Evolutionary conservation across 2,113 vertebrate species (phyloP).

Genomic region (Lipophrys pholis): DNA sequence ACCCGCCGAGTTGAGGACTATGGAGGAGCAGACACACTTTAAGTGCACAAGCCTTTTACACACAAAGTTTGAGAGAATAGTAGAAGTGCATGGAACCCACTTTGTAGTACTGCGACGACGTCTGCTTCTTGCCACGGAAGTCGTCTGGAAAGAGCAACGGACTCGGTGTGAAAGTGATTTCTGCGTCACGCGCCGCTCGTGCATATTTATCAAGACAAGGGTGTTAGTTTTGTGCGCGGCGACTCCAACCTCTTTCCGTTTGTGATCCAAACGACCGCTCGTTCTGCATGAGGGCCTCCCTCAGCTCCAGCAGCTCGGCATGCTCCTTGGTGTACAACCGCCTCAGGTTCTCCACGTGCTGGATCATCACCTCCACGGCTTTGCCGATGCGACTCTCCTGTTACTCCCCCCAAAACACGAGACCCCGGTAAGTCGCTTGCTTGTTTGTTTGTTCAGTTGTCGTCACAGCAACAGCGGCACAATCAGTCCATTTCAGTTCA

Average conservation of each 20-base stretch:
- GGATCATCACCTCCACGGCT: conserved; percentile 97
- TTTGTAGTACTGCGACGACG: conserved; percentile 80
- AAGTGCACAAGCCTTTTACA: background rate
- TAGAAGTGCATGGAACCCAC: conserved; percentile 38
- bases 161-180: too few relatives aligned
- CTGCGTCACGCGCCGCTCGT: too few relatives aligned
- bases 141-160: conserved; percentile 83
- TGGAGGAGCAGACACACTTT: background rate
- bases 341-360: conserved; percentile 96
- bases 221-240: rapidly evolving
- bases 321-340: conserved; percentile 95
- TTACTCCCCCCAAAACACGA: background rate
- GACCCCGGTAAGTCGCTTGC: background rate
- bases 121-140: conserved; percentile 86
- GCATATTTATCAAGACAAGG: background rate
- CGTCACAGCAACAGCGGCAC: too few relatives aligned
- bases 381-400: conserved; percentile 95
- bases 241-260: conserved; percentile 72
- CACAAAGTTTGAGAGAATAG: background rate
- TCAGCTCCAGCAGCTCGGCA: conserved; percentile 90
- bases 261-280: conserved; percentile 87
- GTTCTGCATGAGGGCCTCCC: conserved; percentile 88
- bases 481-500: too few relatives aligned
- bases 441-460: background rate
- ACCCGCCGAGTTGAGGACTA: conserved; percentile 87